Base-by-base conservation (phyloP, 2,888 invertebrate species). In the Malacosoma neustria region DNA sequence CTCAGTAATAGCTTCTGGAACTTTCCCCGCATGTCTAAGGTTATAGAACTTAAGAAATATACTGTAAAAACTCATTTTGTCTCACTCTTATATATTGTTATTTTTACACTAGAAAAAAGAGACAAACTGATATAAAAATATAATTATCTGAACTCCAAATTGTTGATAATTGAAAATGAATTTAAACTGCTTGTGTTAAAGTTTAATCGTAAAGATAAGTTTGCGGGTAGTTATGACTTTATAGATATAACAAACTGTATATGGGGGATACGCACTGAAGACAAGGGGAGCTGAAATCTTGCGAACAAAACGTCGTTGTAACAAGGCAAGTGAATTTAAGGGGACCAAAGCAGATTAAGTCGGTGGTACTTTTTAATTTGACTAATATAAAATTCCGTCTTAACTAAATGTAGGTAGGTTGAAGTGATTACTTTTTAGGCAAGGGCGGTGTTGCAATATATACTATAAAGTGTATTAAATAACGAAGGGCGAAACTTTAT, bases 291-390 rank as follows among this genome's bases (percentile, higher is more conserved):
- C 82, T 76, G 77, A 88, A 88, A 88, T 87, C 88, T 87, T 77
- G 72, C 75, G 84, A 87, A 87, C 84, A 84, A 85, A 76, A 84
- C 81, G 84, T 66, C 76, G 69, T 70, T 61, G 82, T 88, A 88
- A 89, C 89, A 89, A 88, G 88, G 88, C 87, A 88, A 88, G 88
- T 88, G 88, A 88, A 89, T 87, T 87, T 87, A 88, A 88, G 81
- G 80, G 82, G 74, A 79, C 74, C 74, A 81, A 82, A 85, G 81
- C 61, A 81, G 81, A 82, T 84, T 84, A 84, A 66, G 71, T 61
- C 61, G 62, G 70, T 67, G 74, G 76, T 74, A 73, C 73, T 71
- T 82, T 80, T 84, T 82, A 84, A 84, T 84, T 84, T 81, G 62
- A 67, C 76, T 75, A 75, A 80, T 76, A 79, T 74, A 70, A 69